A percentile compares a stretch with the other conserved stretches of the same genome.
Evolutionary conservation across 2,797 vertebrate genomes (phyloP).

Genomic region (Xyrichtys novacula): DNA sequence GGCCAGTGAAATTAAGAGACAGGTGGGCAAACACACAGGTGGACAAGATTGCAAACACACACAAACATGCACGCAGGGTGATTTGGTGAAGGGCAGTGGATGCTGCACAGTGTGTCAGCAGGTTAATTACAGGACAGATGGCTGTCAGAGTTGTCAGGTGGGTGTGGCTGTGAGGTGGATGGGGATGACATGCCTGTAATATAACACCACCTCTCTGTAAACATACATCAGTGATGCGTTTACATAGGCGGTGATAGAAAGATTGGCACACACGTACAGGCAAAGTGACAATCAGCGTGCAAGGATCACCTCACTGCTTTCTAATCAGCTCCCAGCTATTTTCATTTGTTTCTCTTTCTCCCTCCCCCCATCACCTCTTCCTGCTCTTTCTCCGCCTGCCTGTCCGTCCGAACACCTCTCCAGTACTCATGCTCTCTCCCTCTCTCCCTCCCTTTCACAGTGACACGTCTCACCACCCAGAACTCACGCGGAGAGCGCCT

Average conservation of each 20-base stretch:
- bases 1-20: slow-evolving; percentile 32
- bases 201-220: slow-evolving; percentile 56
- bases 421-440: slow-evolving; percentile 46
- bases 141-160: slow-evolving; percentile 59
- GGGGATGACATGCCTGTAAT: slow-evolving; percentile 50
- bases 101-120: slow-evolving; percentile 71
- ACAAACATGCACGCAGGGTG: background rate
- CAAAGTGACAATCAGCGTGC: slow-evolving; percentile 32
- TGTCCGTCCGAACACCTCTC: slow-evolving; percentile 49
- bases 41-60: background rate
- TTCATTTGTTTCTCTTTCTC: slow-evolving; percentile 14
- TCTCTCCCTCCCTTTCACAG: slow-evolving; percentile 61
- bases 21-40: slow-evolving; percentile 14
- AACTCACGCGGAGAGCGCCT: slow-evolving; percentile 66
- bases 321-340: slow-evolving; percentile 50
- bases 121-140: slow-evolving; percentile 87
- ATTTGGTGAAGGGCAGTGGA: slow-evolving; percentile 45
- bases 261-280: background rate
- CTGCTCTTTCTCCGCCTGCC: slow-evolving; percentile 40
- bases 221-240: slow-evolving; percentile 44
- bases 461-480: slow-evolving; percentile 66
- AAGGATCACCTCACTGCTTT: slow-evolving; percentile 32
- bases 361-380: slow-evolving; percentile 38
- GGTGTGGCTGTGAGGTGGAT: slow-evolving; percentile 56
- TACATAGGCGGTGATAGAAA: slow-evolving; percentile 34